phyloP scores from a whole-genome alignment of 2,797 vertebrate genomes.

The Picus viridis region DNA sequence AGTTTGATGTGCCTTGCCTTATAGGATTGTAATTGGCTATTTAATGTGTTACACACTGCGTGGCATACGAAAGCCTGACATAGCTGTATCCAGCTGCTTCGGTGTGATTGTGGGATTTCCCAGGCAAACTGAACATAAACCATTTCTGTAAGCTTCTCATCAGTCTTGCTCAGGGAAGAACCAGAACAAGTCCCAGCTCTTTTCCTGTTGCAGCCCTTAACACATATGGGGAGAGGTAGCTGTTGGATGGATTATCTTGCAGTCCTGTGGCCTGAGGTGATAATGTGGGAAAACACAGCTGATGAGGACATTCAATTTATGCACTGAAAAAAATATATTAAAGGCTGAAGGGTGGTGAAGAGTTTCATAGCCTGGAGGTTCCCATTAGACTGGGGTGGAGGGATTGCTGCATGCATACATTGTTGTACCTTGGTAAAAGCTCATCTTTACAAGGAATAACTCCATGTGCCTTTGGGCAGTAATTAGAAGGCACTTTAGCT shows the following conservation, averaged over 20 bases:
- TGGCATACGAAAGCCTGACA: not conserved
- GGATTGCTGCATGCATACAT: not conserved
- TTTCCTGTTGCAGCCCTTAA: not conserved
- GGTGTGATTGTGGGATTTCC: not conserved
- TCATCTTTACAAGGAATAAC: not conserved
- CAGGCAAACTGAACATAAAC: not conserved
- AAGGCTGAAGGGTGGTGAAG: not conserved
- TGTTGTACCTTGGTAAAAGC: not conserved
- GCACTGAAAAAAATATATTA: not conserved
- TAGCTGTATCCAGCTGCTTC: not conserved
- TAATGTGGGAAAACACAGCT: slow-evolving; percentile 16
- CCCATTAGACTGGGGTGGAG: not conserved
- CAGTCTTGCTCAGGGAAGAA: not conserved
- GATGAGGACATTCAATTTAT: not conserved
- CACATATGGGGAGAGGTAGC: not conserved
- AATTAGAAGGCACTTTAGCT: not conserved
- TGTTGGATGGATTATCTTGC: not conserved
- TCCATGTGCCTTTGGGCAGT: not conserved
- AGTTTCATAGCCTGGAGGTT: not conserved
- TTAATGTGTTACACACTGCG: not conserved
- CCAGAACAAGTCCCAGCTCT: not conserved
- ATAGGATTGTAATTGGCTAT: not conserved
- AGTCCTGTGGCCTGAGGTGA: not conserved
- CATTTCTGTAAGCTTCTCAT: not conserved
- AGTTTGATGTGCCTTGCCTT: not conserved